Percentiles rank a stretch among this genome's conserved stretches.
Conservation (phyloP, 2,113 vertebrate genomes). For the Zosterops borbonicus region DNA sequence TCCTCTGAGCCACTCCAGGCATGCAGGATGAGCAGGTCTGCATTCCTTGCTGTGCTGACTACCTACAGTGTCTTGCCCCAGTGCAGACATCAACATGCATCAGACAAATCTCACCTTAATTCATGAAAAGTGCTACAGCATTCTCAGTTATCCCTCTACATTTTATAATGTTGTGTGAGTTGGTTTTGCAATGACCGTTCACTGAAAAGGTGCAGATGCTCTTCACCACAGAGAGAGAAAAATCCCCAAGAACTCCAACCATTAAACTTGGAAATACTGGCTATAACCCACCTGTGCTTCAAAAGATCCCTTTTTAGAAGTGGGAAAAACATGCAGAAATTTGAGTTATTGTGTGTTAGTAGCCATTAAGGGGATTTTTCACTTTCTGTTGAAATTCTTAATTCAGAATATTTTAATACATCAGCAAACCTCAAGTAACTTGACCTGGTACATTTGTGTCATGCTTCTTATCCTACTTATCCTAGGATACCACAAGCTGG, state of each 20-base stretch:
- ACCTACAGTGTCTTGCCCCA: neutral
- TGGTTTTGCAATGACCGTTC: neutral
- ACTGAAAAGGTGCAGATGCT: slow-evolving; percentile 18
- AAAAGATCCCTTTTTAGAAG: neutral
- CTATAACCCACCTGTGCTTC: neutral
- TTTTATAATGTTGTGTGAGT: neutral
- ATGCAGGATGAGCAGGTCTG: neutral
- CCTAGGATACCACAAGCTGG: neutral
- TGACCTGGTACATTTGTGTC: neutral
- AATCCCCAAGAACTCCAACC: neutral
- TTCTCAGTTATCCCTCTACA: neutral
- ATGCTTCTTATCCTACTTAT: neutral
- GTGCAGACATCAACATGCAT: neutral
- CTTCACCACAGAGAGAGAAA: neutral
- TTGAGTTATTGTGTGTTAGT: neutral
- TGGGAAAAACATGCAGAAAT: neutral
- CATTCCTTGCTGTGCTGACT: neutral
- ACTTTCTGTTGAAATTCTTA: neutral
- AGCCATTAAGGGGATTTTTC: neutral
- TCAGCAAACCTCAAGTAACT: neutral
- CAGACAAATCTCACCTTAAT: neutral
- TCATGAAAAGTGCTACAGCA: neutral
- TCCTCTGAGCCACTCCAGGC: neutral
- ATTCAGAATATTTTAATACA: neutral
- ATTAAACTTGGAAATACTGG: neutral